Evolutionary conservation across 2,888 invertebrate species (phyloP).

Genomic region (Netelia virgata): DNA sequence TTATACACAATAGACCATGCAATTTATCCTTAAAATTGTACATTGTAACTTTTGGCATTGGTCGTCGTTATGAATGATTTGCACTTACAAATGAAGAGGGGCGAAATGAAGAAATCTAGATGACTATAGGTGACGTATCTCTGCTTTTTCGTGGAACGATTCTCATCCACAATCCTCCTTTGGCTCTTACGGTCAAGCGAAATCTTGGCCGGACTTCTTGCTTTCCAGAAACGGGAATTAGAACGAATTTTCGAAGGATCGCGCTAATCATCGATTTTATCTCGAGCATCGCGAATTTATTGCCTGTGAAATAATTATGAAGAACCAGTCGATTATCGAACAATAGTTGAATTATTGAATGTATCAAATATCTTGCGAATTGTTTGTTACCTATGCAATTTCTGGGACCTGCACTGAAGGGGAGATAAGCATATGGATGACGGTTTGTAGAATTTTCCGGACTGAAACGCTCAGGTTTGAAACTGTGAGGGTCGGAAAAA

Average conservation of each 20-base stretch:
- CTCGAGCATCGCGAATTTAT: constrained; percentile 89
- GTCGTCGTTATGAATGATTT: background rate
- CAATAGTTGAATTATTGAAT: background rate
- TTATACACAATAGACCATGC: background rate
- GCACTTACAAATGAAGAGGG: background rate
- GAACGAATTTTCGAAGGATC: constrained; percentile 86
- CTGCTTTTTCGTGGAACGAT: constrained; percentile 82
- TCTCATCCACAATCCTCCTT: constrained; percentile 87
- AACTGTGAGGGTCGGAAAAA: constrained; percentile 87
- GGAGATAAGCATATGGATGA: constrained; percentile 87
- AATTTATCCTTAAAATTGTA: constrained; percentile 1
- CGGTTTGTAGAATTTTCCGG: constrained; percentile 85
- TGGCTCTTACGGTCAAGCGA: constrained; percentile 86
- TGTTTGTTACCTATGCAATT: constrained; percentile 85
- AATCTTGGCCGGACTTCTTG: constrained; percentile 86
- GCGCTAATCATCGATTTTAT: constrained; percentile 87
- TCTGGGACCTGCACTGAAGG: constrained; percentile 88
- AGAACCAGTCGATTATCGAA: background rate
- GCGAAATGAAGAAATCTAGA: background rate
- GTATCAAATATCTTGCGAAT: background rate
- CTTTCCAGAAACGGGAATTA: constrained; percentile 85
- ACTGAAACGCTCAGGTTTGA: constrained; percentile 87
- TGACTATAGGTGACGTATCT: background rate
- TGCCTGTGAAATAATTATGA: constrained; percentile 84
- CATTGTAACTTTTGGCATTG: background rate